A percentile compares a stretch with the other conserved stretches of the same genome.
Evolutionary conservation across 2,113 vertebrate genomes (phyloP).

Genomic region (Ochotona princeps): DNA sequence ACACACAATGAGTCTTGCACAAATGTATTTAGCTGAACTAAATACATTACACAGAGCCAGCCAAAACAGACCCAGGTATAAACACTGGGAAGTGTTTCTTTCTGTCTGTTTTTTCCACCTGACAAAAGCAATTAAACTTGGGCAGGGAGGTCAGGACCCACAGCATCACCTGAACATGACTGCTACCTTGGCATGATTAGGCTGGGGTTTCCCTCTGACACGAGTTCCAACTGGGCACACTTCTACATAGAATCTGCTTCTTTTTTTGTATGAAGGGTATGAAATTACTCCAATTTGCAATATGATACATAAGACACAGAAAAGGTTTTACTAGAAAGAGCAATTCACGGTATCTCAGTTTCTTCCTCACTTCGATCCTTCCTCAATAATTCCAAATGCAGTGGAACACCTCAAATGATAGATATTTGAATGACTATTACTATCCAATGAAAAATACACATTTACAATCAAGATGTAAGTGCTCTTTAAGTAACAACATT

Average conservation of each 20-base stretch:
- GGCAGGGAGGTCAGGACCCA: not conserved
- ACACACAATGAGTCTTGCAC: not conserved
- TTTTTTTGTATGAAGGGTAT: not conserved
- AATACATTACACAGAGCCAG: not conserved
- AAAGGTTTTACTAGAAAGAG: not conserved
- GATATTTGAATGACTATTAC: not conserved
- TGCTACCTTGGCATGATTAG: not conserved
- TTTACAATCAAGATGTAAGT: conserved; percentile 21
- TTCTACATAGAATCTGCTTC: not conserved
- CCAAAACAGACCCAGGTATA: not conserved
- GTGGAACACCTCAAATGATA: not conserved
- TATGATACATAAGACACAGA: not conserved
- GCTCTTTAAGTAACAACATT: not conserved
- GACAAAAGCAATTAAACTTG: conserved; percentile 24
- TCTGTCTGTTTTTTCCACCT: conserved; percentile 56
- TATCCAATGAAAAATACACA: not conserved
- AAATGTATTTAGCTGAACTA: not conserved
- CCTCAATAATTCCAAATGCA: not conserved
- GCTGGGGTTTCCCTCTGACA: not conserved
- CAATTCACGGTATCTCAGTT: not conserved
- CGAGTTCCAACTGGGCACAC: not conserved
- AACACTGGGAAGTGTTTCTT: not conserved
- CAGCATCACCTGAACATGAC: not conserved
- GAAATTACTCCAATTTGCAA: not conserved
- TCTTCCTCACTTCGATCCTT: not conserved